A percentile compares a stretch with the other conserved stretches of the same genome.
These are phyloP conservation scores for Sinocyclocheilus anophthalmus DNA, from an alignment of 2,113 vertebrate species.

Conservation along the genomic window DNA sequence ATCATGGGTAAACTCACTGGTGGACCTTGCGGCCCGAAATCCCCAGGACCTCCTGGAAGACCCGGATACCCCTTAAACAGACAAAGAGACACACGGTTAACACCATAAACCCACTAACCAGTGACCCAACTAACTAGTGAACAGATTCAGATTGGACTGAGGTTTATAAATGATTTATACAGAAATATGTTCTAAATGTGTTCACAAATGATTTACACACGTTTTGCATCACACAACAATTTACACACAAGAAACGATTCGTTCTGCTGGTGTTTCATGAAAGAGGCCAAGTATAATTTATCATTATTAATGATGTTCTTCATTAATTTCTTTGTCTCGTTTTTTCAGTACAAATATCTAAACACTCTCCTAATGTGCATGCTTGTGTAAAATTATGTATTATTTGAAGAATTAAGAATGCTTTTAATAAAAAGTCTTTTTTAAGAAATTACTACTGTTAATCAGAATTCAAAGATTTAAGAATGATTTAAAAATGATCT, in stretches of 20 bases:
- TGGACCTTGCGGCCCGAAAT: slow-evolving; percentile 84
- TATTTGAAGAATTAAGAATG: no score
- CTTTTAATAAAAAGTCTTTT: no score
- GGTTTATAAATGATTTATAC: background rate
- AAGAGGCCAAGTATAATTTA: background rate
- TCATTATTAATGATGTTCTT: background rate
- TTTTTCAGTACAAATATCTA: background rate
- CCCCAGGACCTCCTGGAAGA: slow-evolving; percentile 83
- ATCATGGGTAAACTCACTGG: slow-evolving; percentile 79
- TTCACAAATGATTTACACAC: background rate
- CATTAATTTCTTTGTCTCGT: background rate
- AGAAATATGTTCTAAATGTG: background rate
- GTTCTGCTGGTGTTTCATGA: background rate
- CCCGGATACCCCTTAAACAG: slow-evolving; percentile 88
- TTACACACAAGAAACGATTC: background rate
- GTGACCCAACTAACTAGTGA: slow-evolving; percentile 1
- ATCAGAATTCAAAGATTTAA: no score
- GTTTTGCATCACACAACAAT: background rate
- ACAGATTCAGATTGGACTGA: background rate
- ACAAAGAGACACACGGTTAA: slow-evolving; percentile 34
- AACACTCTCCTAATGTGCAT: no score
- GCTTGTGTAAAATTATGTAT: no score
- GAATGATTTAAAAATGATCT: no score
- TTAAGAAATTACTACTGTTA: no score
- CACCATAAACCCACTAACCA: slow-evolving; percentile 2